Conservation (phyloP, 2,888 invertebrate species). For the Nemoura dubitans region DNA sequence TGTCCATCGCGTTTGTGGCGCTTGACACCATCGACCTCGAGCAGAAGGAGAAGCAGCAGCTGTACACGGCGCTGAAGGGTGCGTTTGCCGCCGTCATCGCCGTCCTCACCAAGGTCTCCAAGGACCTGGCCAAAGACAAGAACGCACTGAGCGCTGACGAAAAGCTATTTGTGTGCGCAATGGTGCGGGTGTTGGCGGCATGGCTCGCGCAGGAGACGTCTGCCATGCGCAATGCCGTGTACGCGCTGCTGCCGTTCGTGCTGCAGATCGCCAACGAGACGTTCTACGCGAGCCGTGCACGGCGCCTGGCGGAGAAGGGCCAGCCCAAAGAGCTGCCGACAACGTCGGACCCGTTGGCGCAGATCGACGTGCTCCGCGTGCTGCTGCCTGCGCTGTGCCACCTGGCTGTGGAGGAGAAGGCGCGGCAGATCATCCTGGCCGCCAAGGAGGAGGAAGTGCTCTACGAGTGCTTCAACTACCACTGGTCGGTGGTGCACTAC, state of each 20-base stretch:
- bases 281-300: constrained; percentile 76
- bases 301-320: constrained; percentile 73
- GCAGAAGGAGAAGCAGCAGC: constrained; percentile 88
- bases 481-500: constrained; percentile 88
- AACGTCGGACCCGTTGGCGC: constrained; percentile 65
- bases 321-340: constrained; percentile 59
- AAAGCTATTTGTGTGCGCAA: constrained; percentile 83
- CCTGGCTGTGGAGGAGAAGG: constrained; percentile 89
- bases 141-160: constrained; percentile 69
- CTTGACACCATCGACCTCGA: constrained; percentile 85
- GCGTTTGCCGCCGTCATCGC: constrained; percentile 85
- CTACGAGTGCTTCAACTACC: constrained; percentile 80
- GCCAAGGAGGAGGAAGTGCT: constrained; percentile 82
- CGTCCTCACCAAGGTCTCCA: constrained; percentile 76
- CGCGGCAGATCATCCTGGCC: constrained; percentile 80
- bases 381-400: constrained; percentile 91
- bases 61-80: constrained; percentile 89
- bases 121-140: constrained; percentile 71
- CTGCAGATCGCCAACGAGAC: constrained; percentile 83
- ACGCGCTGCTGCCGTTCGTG: constrained; percentile 82
- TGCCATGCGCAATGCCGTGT: constrained; percentile 85
- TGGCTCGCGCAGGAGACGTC: constrained; percentile 93
- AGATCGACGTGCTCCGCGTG: constrained; percentile 79
- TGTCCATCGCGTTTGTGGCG: constrained; percentile 81
- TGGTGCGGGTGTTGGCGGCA: constrained; percentile 84